Evolutionary conservation across 1,140 invertebrate species (phyloP).

Genomic region (Lepidostoma basale): DNA sequence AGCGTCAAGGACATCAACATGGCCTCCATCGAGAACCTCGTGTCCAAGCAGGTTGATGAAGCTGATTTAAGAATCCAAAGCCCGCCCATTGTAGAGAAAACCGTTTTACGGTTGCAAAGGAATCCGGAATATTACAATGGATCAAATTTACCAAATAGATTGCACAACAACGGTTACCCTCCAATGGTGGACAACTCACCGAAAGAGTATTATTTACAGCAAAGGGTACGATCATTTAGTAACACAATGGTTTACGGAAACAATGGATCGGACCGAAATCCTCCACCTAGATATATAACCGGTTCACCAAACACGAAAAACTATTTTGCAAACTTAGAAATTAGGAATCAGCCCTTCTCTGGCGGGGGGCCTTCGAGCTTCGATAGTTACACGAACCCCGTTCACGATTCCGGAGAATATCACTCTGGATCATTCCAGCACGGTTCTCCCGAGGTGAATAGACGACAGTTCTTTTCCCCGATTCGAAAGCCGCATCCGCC

Average conservation of each 20-base stretch:
- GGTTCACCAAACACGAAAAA: constrained; percentile 41
- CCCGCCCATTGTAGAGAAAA: neutral
- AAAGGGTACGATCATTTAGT: constrained; percentile 32
- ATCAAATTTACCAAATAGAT: constrained; percentile 1
- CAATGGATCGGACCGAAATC: constrained; percentile 11
- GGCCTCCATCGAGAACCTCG: constrained; percentile 24
- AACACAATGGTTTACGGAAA: constrained; percentile 33
- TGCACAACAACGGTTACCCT: constrained; percentile 8
- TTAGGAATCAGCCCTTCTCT: constrained; percentile 40
- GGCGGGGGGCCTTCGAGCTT: constrained; percentile 39
- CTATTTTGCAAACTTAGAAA: constrained; percentile 39
- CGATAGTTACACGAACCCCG: constrained; percentile 33
- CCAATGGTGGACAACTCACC: constrained; percentile 4
- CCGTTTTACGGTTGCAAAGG: constrained; percentile 4
- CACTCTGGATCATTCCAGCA: constrained; percentile 12
- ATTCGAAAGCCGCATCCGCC: neutral
- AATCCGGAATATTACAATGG: constrained; percentile 23
- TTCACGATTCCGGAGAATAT: constrained; percentile 24
- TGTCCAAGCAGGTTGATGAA: constrained; percentile 4
- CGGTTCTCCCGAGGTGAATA: constrained; percentile 39
- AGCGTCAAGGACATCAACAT: constrained; percentile 2
- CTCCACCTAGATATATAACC: constrained; percentile 26
- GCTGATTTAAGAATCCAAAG: constrained; percentile 10
- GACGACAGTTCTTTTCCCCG: constrained; percentile 41
- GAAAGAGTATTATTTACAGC: constrained; percentile 28